Conservation (phyloP, 2,113 vertebrate genomes). For the Psittacus erithacus region DNA sequence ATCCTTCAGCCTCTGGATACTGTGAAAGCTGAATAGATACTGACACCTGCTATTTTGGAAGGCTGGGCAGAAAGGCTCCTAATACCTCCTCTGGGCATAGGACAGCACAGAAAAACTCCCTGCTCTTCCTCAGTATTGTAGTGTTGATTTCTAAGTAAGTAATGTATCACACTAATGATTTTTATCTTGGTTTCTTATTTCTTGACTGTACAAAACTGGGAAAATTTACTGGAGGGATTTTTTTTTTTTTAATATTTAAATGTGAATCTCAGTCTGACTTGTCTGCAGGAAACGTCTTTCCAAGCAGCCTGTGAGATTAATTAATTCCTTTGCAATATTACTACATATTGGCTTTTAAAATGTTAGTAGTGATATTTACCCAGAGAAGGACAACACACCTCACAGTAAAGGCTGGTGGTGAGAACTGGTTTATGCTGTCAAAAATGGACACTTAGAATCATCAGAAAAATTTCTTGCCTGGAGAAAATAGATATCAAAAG, state of each 20-base stretch:
- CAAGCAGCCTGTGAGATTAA: neutral
- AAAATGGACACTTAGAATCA: neutral
- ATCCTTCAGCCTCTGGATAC: neutral
- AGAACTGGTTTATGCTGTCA: neutral
- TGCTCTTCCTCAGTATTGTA: neutral
- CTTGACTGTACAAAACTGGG: neutral
- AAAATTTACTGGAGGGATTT: neutral
- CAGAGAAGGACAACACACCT: neutral
- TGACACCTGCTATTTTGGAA: neutral
- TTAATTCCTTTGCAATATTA: neutral
- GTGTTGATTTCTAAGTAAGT: neutral
- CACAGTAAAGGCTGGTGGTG: neutral
- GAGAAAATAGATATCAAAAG: neutral
- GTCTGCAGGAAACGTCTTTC: neutral
- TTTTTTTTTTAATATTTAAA: neutral
- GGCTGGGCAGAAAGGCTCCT: neutral
- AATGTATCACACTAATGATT: neutral
- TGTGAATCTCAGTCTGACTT: neutral
- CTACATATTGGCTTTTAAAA: neutral
- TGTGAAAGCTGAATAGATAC: neutral
- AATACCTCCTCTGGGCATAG: neutral
- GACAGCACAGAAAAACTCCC: neutral
- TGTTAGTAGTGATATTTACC: neutral
- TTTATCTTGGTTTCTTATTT: neutral
- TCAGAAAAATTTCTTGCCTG: neutral